Base-by-base conservation (phyloP, 53 echinoderm and acorn worm species). In the Astropecten irregularis region DNA sequence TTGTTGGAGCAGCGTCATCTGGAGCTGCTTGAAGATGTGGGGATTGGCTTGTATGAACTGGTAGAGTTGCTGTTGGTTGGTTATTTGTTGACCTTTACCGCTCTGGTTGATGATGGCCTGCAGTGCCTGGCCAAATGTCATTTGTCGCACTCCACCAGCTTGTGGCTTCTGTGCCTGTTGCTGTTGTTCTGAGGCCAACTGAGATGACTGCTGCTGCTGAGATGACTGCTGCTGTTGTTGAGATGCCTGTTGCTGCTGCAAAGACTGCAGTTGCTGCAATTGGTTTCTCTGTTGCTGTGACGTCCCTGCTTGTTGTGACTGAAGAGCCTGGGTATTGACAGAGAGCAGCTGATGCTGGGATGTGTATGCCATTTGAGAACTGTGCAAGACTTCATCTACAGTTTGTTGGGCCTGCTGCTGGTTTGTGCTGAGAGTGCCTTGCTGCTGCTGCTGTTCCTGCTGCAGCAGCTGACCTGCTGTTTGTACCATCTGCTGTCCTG, bases 31-130 rank as follows among this genome's bases (percentile, higher is more conserved):
- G 15, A 60, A 0, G 20, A 79, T 62, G 20, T 79, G 46, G 29
- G 79, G 79, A 47, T 79, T 79, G 29, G 79, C 79, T 40, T 79
- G 79, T 14, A 79, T 79, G 47, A 79, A 79, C 63, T 79, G 79
- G 29, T 79, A 48, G 7, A 79, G 79, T 79, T 79, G 79, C 63
- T 79, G 79, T 47, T 59, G 63, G 46, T 28, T 35, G 19, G 79
- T 79, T 30, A 62, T 79, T 44, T 79, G 79, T 47, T 79, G 79
- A 14, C 79, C 79, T 37, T 79, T 79, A 32, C 79, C 79, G 32
- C 63, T 79, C n/a, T 46, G 44, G 61, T 79, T 79, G 22, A 79
- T 60, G 31, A 79, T 59, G 20, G 79, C 79, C 47, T 44, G 79
- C 49, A 79, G 62, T 19, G 62, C 79, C 16, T 79, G 79, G 29